Percentiles rank a stretch among this genome's conserved stretches.
phyloP scores from a whole-genome alignment of 2,888 invertebrate species.

The Tipula unca region DNA sequence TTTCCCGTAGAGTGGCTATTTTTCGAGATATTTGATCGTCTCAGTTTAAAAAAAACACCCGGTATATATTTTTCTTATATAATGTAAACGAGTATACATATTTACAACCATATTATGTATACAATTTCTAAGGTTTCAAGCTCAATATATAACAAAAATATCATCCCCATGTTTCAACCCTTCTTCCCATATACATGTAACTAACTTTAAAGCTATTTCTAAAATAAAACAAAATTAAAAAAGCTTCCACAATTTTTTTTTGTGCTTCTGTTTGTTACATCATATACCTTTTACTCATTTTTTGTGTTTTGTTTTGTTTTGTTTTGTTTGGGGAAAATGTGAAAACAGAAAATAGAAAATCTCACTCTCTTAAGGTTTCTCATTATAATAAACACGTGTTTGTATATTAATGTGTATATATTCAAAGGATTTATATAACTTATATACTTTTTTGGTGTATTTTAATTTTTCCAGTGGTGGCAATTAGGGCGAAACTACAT shows the following conservation, averaged over 20 bases:
- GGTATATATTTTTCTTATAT: too few relatives aligned
- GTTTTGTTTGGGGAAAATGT: neutral
- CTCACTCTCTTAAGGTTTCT: neutral
- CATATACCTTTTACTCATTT: neutral
- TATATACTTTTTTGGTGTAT: neutral
- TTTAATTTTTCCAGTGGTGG: neutral
- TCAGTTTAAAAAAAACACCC: too few relatives aligned
- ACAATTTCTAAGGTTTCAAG: neutral
- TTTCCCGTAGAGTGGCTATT: too few relatives aligned
- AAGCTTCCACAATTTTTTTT: neutral
- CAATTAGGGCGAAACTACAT: neutral
- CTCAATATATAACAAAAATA: neutral
- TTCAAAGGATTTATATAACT: neutral
- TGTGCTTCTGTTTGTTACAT: neutral
- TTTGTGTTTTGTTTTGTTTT: neutral
- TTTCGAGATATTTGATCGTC: too few relatives aligned
- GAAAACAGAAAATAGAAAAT: too few relatives aligned
- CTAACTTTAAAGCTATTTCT: neutral
- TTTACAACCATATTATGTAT: neutral
- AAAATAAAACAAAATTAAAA: neutral
- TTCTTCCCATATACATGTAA: neutral
- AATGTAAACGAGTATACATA: too few relatives aligned
- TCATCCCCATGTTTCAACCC: neutral
- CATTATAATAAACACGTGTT: neutral
- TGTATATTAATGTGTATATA: neutral